Evolutionary conservation across 1,140 invertebrate species (phyloP), one percentile per base, ranked within the genome.

Genomic region (Notospermus geniculatus): DNA sequence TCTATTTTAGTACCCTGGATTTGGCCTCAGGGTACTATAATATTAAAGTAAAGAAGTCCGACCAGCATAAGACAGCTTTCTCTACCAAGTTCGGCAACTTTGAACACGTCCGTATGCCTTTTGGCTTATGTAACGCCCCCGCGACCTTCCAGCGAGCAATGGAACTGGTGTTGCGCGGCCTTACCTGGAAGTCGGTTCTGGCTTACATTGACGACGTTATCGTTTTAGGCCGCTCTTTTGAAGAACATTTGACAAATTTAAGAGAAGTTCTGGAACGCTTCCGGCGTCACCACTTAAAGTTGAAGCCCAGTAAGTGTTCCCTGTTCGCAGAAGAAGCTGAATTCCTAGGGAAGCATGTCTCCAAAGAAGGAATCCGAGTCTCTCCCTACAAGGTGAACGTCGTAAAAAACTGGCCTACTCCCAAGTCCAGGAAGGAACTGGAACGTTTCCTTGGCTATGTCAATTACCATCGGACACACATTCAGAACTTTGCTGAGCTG

Each of bases 1-100:
- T n/a, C n/a, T n/a, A n/a, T n/a, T n/a, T n/a, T n/a, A n/a, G n/a
- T n/a, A n/a, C n/a, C n/a, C n/a, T n/a, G n/a, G n/a, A n/a, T n/a
- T n/a, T n/a, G n/a, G n/a, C n/a, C n/a, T n/a, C n/a, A n/a, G n/a
- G n/a, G n/a, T n/a, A n/a, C n/a, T n/a, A n/a, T n/a, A n/a, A n/a
- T n/a, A n/a, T n/a, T n/a, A n/a, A n/a, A n/a, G n/a, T n/a, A n/a
- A n/a, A n/a, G n/a, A n/a, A n/a, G n/a, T n/a, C n/a, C 0, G 71
- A 75, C 55, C 67, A 65, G 17, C 59, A 78, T 41, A 77, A 80
- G 57, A 83, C 83, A 9, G 66, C 71, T n/a, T 71, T 73, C 62
- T 50, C 52, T 0, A 71, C 67, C 0, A 65, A 63, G 7, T 53
- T 56, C 1, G 63, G 63, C 9, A 27, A 68, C 9, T 68, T 54